Evolutionary conservation across 35 echinoderm and acorn worm species (phyloP), one percentile per base, ranked within the genome.

Genomic region (Ptychodera flava): DNA sequence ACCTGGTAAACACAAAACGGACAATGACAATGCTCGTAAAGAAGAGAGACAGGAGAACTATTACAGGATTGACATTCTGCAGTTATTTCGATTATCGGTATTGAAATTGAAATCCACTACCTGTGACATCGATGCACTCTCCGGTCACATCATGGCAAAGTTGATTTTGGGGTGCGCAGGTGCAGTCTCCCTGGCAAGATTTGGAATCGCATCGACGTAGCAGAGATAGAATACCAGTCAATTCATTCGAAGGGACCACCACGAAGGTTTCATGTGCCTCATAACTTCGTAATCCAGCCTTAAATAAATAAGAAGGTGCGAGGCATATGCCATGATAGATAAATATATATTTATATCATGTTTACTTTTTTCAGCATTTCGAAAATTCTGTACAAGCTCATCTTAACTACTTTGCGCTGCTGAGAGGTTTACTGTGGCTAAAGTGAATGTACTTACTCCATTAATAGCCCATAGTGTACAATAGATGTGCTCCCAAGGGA

Each of bases 381-480:
- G 45, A 64, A 64, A 64, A 22, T 64, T 12, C 45, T 64, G 45
- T n/a, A n/a, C n/a, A n/a, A n/a, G n/a, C n/a, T n/a, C n/a, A n/a
- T n/a, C n/a, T n/a, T n/a, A n/a, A n/a, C n/a, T n/a, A n/a, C n/a
- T n/a, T n/a, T n/a, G n/a, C n/a, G n/a, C n/a, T n/a, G n/a, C n/a
- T n/a, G n/a, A n/a, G n/a, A n/a, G n/a, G n/a, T n/a, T n/a, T n/a
- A n/a, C n/a, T 83, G 82, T 33, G 0, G 2, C 1, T 32, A 38
- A 27, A 85, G 38, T 76, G 32, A 0, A 0, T 35, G 16, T 15
- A 27, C 35, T 37, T 88, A 88, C 87, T 79, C 77, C 36, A 45
- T 88, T 88, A 22, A 88, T 36, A n/a, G 87, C 87, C 87, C 87
- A 88, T 12, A 88, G 0, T 27, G 87, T 80, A 15, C 79, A 34